Evolutionary conservation across 2,888 invertebrate genomes (phyloP), one percentile per base, ranked within the genome.

Genomic region (Pheosia tremula): DNA sequence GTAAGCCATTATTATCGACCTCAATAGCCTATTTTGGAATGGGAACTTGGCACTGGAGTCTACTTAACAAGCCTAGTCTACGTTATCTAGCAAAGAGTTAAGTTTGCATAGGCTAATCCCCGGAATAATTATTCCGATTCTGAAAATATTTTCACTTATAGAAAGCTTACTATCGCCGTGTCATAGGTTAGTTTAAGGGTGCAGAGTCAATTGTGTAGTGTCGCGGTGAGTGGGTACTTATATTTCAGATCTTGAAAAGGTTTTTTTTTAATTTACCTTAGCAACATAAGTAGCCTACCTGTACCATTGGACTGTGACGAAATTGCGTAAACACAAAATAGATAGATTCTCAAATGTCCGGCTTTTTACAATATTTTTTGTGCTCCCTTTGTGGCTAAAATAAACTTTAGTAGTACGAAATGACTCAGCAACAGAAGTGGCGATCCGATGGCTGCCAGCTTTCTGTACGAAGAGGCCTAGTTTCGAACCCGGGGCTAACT

Each of bases 381-480:
- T n/a, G 0, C n/a, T 11, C 4, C n/a, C n/a, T 3, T 0, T 9
- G 43, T 43, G 8, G 43, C 10, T 43, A 43, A 43, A 43, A 7
- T 43, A 9, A 8, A 43, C 8, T 43, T 43, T 3, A 43, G 9
- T 24, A 9, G 43, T 10, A 10, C 43, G 9, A 13, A 62, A 66
- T 69, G 64, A 65, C 60, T 49, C 57, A 62, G 24, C 24, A 24
- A 24, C 2, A 24, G 24, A 2, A 24, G 24, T 24, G 24, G 2
- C 24, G 2, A 24, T 24, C 24, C 24, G 24, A 24, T 24, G 24
- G 24, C 55, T 4, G 56, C 36, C 45, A 68, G 63, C 52, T 24
- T 24, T 24, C 24, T 24, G 24, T 24, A 24, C 24, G 1, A 24
- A 24, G 24, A 24, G 24, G 24, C 24, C 24, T 24, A 24, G 24